Conservation (phyloP, 2,113 vertebrate species). For the Lophius piscatorius region DNA sequence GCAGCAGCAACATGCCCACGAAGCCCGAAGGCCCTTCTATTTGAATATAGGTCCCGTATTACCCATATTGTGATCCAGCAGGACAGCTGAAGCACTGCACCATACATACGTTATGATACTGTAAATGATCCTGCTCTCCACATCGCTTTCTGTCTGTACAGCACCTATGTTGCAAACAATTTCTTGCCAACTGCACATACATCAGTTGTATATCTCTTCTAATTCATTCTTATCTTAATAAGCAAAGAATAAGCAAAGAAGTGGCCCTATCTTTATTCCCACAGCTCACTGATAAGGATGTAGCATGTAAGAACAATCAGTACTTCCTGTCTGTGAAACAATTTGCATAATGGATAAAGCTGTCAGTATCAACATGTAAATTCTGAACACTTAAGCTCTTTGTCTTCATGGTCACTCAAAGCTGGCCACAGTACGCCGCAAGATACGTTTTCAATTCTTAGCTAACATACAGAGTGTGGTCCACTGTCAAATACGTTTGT, state of each 20-base stretch:
- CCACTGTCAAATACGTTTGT: slow-evolving; percentile 9
- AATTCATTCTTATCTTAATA: too few species aligned
- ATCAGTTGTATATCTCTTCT: background rate
- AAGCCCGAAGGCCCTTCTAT: slow-evolving; percentile 26
- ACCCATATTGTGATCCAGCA: slow-evolving; percentile 26
- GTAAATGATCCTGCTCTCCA: background rate
- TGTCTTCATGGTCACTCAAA: slow-evolving; percentile 5
- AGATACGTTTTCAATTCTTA: slow-evolving; percentile 1
- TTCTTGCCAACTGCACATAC: slow-evolving; percentile 9
- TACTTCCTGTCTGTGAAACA: background rate
- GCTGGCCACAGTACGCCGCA: background rate
- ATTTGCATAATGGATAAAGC: slow-evolving; percentile 23
- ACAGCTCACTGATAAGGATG: slow-evolving; percentile 2
- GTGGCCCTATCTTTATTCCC: slow-evolving; percentile 4
- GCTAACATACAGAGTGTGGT: background rate
- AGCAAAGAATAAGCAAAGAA: slow-evolving; percentile 13
- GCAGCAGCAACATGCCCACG: slow-evolving; percentile 42
- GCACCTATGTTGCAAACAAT: background rate
- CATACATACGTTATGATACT: too few species aligned
- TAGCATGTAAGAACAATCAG: background rate
- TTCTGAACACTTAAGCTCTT: slow-evolving; percentile 49
- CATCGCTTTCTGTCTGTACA: background rate
- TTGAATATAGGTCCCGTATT: slow-evolving; percentile 23
- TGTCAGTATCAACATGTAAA: slow-evolving; percentile 45
- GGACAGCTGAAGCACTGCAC: too few species aligned